phyloP scores from a whole-genome alignment of 2,888 invertebrate species.

The Drosophila villosipedis region DNA sequence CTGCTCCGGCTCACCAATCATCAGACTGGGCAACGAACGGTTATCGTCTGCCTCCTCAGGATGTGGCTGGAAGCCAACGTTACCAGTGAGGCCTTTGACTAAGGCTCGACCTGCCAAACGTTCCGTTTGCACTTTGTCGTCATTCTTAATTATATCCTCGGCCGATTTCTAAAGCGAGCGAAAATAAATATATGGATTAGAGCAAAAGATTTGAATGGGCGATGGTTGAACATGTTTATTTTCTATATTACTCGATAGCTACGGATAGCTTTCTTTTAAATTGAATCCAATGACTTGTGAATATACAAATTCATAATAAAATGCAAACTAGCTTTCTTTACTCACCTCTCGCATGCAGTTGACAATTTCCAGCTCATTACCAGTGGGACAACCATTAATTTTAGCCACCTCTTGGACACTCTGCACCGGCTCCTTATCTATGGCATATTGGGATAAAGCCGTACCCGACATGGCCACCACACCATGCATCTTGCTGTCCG shows the following conservation, averaged over 20 bases:
- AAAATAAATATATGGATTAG: not conserved
- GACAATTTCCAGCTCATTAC: slow-evolving; percentile 87
- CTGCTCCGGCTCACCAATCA: slow-evolving; percentile 88
- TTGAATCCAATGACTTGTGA: slow-evolving; percentile 1
- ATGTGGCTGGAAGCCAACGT: slow-evolving; percentile 88
- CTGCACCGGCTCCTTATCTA: slow-evolving; percentile 88
- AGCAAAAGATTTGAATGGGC: not conserved
- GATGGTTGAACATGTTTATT: not conserved
- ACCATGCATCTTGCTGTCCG: slow-evolving; percentile 87
- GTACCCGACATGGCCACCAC: slow-evolving; percentile 92
- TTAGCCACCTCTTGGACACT: slow-evolving; percentile 88
- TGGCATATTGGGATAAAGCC: slow-evolving; percentile 89
- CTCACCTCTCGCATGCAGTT: slow-evolving; percentile 88
- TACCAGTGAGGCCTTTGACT: slow-evolving; percentile 88
- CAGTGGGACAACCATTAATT: slow-evolving; percentile 88
- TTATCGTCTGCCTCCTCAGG: slow-evolving; percentile 89
- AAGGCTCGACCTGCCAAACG: slow-evolving; percentile 87
- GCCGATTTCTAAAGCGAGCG: slow-evolving; percentile 74
- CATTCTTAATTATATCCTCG: slow-evolving; percentile 85
- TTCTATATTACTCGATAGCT: not conserved
- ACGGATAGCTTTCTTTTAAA: not conserved
- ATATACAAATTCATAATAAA: not conserved
- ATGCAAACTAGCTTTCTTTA: slow-evolving; percentile 4
- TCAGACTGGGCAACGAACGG: slow-evolving; percentile 89
- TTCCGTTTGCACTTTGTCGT: slow-evolving; percentile 87